Percentiles rank a stretch among this genome's conserved stretches.
Evolutionary conservation across 2,888 invertebrate genomes (phyloP).

Genomic region (Catocala nupta): DNA sequence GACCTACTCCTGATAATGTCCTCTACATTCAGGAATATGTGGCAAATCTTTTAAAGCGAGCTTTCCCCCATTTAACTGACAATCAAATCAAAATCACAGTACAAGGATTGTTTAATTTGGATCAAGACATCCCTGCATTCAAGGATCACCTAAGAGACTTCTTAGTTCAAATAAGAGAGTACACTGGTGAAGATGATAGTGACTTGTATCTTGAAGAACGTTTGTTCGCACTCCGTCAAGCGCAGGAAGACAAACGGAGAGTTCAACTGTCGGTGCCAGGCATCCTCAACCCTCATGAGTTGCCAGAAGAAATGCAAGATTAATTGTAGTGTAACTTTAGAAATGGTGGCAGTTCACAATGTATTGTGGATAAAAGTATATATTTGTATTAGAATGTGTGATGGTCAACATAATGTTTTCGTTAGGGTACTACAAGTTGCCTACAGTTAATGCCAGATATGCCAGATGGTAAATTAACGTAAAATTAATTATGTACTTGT

Average conservation of each 20-base stretch:
- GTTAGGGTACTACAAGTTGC: constrained; percentile 34
- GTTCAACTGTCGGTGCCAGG: constrained; percentile 98
- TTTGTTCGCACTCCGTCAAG: constrained; percentile 94
- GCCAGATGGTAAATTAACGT: constrained; percentile 10
- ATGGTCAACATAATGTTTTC: constrained; percentile 43
- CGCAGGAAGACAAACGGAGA: constrained; percentile 97
- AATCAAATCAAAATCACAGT: constrained; percentile 99
- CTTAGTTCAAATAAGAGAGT: constrained; percentile 99
- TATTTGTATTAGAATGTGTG: constrained; percentile 42
- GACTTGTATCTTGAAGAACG: constrained; percentile 99
- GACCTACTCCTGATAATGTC: constrained; percentile 93
- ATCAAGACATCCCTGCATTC: constrained; percentile 98
- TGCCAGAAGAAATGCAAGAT: constrained; percentile 98
- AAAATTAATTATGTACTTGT: constrained; percentile 27
- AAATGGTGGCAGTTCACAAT: constrained; percentile 69
- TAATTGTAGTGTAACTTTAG: constrained; percentile 69
- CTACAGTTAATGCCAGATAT: constrained; percentile 27
- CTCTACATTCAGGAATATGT: constrained; percentile 97
- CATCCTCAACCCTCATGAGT: constrained; percentile 97
- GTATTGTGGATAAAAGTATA: constrained; percentile 40
- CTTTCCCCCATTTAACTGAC: constrained; percentile 98
- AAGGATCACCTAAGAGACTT: constrained; percentile 99
- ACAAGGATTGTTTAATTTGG: constrained; percentile 98
- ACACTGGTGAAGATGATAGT: constrained; percentile 98
- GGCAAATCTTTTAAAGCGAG: constrained; percentile 96